Conservation (phyloP, 2,888 invertebrate species). For the Drosophila pseudotakahashii region DNA sequence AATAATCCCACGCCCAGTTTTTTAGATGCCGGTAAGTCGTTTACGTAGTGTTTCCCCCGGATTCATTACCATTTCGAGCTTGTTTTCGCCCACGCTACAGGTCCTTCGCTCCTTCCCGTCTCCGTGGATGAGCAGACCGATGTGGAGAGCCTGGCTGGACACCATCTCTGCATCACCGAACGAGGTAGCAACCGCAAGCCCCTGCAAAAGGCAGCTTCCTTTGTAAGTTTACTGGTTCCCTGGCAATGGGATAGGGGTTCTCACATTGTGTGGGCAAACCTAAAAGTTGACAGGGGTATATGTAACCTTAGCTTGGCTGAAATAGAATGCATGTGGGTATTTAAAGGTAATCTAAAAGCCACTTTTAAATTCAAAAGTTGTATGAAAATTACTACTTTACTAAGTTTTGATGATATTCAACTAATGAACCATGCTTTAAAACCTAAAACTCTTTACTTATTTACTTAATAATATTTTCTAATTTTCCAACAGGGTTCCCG, state of each 20-base stretch:
- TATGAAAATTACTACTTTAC: no score
- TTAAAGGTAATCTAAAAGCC: not conserved
- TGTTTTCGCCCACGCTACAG: conserved; percentile 48
- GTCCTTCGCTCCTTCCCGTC: conserved; percentile 76
- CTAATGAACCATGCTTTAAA: no score
- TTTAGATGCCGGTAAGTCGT: conserved; percentile 79
- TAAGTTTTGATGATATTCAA: no score
- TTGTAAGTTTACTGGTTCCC: conserved; percentile 70
- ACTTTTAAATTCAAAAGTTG: no score
- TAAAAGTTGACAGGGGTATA: not conserved
- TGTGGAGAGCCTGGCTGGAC: conserved; percentile 83
- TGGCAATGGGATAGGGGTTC: not conserved
- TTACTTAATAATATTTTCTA: no score
- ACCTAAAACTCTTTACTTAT: no score
- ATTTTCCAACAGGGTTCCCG: conserved; percentile 78
- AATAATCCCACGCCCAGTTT: conserved; percentile 81
- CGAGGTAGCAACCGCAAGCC: conserved; percentile 81
- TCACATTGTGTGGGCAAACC: conserved; percentile 4
- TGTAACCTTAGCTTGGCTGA: not conserved
- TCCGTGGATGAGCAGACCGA: conserved; percentile 84
- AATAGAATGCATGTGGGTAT: not conserved
- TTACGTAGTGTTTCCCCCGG: not conserved
- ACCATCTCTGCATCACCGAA: conserved; percentile 82
- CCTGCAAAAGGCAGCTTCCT: conserved; percentile 84
- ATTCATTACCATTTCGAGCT: not conserved